phyloP scores from a whole-genome alignment of 2,113 vertebrate genomes.

The Clarias batrachus region DNA sequence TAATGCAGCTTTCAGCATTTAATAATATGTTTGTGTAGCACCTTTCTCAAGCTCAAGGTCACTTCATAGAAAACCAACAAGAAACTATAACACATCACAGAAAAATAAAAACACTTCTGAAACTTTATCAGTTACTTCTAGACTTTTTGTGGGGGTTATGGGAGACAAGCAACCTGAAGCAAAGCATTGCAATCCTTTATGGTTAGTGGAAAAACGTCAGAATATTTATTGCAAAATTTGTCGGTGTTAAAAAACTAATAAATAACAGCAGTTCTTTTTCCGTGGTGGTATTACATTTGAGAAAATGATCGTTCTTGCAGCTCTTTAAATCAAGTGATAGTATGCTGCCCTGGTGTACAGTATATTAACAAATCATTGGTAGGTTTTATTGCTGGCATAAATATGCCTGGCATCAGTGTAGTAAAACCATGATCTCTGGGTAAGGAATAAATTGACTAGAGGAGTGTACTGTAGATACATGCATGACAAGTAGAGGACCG shows the following conservation, averaged over 20 bases:
- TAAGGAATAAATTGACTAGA: background rate
- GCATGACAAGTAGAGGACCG: background rate
- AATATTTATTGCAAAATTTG: background rate
- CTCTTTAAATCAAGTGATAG: background rate
- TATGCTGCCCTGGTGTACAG: background rate
- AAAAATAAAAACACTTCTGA: background rate
- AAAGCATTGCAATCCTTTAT: background rate
- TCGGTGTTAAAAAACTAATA: background rate
- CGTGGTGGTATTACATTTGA: background rate
- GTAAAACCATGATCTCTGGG: background rate
- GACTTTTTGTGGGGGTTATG: background rate
- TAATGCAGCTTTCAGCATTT: slow-evolving; percentile 31
- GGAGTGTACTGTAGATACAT: background rate
- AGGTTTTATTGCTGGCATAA: background rate
- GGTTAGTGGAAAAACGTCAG: background rate
- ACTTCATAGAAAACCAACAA: background rate
- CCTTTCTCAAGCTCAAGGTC: slow-evolving; percentile 18
- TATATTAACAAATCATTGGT: background rate
- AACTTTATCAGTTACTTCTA: background rate
- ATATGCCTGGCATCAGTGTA: background rate
- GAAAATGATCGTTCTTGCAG: background rate
- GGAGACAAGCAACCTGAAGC: background rate
- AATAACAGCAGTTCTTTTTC: background rate
- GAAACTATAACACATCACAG: background rate
- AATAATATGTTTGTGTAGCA: background rate